Base-by-base conservation (phyloP, 2,113 vertebrate genomes). In the Hypocryptadius cinnamomeus region DNA sequence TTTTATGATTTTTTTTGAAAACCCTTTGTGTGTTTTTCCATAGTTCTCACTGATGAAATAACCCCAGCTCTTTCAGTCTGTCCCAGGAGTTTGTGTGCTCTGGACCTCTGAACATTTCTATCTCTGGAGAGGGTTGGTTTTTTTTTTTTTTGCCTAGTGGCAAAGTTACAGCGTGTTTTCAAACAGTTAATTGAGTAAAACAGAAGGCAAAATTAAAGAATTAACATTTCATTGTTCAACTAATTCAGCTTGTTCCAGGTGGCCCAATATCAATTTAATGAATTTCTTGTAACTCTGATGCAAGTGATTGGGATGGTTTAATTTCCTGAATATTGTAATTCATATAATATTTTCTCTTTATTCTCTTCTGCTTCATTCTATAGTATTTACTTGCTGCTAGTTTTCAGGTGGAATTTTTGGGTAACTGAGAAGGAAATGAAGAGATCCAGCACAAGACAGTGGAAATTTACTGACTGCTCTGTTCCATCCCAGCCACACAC, bases 331-430 rank as follows among this genome's bases (percentile, higher is more conserved):
- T 50, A n/a, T 48, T 86, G 31, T 56, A 68, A 54, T 54, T 54
- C 53, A 31, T 11, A 33, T 20, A 54, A 4, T 76, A 33, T 25
- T 84, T 42, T 91, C 25, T 72, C 17, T 79, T 53, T 89, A 59
- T 31, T 79, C 16, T 54, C 22, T 79, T 28, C 76, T 92, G 20
- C 64, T 87, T 48, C 23, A 13, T 72, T 84, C 60, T 66, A 5
- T 77, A 70, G 33, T 47, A 77, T 79, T 85, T 87, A 64, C 56
- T 88, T 90, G 31, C 47, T 91, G 37, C 53, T 86, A 22, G 56
- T 71, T 89, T 93, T 94, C 63, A 88, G 72, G 69, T 93, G 66
- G 23, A 73, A 56, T 79, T 94, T 88, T 93, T 92, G 23, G 63
- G 50, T 88, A 91, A 80, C 48, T 64, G 64, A 90, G 65, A 90